These are phyloP conservation scores for Pseudomugil tenellus DNA, from an alignment of 2,797 vertebrate species.

Conservation along the genomic window DNA sequence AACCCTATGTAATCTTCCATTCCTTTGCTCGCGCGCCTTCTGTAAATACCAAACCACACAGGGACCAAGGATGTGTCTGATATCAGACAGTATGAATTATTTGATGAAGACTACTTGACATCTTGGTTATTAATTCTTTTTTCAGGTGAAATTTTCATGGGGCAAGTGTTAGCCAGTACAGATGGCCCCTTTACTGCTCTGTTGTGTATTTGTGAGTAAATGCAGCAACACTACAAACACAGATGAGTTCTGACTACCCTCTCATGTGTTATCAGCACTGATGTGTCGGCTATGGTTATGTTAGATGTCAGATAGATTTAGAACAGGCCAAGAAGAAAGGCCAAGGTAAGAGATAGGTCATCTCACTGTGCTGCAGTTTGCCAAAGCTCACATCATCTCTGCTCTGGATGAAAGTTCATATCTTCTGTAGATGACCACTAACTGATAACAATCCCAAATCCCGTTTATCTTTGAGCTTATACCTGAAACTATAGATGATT, in stretches of 20 bases:
- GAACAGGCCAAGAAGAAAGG: slow-evolving; percentile 51
- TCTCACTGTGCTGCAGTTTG: slow-evolving; percentile 57
- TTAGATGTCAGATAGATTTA: slow-evolving; percentile 75
- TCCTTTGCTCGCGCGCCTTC: slow-evolving; percentile 35
- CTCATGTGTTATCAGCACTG: slow-evolving; percentile 67
- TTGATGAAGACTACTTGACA: slow-evolving; percentile 63
- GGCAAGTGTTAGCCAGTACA: slow-evolving; percentile 30
- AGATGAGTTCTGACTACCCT: slow-evolving; percentile 64
- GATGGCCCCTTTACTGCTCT: slow-evolving; percentile 38
- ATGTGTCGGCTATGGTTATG: slow-evolving; percentile 71
- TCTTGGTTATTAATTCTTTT: slow-evolving; percentile 62
- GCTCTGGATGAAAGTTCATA: slow-evolving; percentile 39
- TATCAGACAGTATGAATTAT: slow-evolving; percentile 76
- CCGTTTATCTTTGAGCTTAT: too few species aligned
- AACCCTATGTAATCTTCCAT: slow-evolving; percentile 47
- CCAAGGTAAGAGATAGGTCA: slow-evolving; percentile 69
- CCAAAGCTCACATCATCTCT: slow-evolving; percentile 57
- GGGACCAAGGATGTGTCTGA: slow-evolving; percentile 53
- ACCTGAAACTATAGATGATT: too few species aligned
- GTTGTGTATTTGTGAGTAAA: slow-evolving; percentile 67
- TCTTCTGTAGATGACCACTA: too few species aligned
- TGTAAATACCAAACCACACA: slow-evolving; percentile 48
- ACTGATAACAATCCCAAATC: too few species aligned
- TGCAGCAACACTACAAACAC: slow-evolving; percentile 67
- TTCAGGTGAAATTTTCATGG: slow-evolving; percentile 78